Base-by-base conservation (phyloP, 1,140 invertebrate species). In the Notospermus geniculatus region DNA sequence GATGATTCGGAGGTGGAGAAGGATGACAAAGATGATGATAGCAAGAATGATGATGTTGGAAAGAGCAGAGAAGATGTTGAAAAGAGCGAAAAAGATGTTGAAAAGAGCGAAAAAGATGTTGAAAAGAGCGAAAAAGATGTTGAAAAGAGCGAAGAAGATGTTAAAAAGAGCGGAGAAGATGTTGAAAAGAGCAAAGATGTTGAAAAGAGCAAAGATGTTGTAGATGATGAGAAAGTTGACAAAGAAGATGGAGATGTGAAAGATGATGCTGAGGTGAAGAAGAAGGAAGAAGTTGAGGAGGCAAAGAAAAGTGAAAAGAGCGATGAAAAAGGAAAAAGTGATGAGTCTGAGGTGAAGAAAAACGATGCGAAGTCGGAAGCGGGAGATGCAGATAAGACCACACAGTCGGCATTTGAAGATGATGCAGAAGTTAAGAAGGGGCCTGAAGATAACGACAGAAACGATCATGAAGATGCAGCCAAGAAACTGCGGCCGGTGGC, bases 311-410 rank as follows among this genome's bases (percentile, higher is more conserved):
- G 23, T 60, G 56, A 58, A 59, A 52, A 64, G 29, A 39, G 25
- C 46, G 57, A 57, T 62, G 41, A 62, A 66, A 27, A 62, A 54
- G 32, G 29, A 53, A 25, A 53, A 43, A 57, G 50, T 57, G 66
- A 63, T 62, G 92, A 92, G 75, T 93, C 94, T 79, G 88, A 93
- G 65, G 87, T 58, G 22, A 60, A 60, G 19, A 41, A 41, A 29
- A 65, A 69, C 39, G 54, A 57, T 23, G 59, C 63, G 57, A 54
- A 53, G 32, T 64, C 74, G 23, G 73, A 73, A 46, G 55, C 74
- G 23, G 73, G 74, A 46, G 55, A 36, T 36, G 4, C 62, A 57
- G 73, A 75, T 52, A 69, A 68, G 65, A 68, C 73, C 2, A 70
- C 72, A 52, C 57, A 73, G 9, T 68, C 72, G 17, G 64, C 62